These are phyloP conservation scores for Microcebus jonahi DNA, from an alignment of 2,113 vertebrate genomes.

Conservation along the genomic window DNA sequence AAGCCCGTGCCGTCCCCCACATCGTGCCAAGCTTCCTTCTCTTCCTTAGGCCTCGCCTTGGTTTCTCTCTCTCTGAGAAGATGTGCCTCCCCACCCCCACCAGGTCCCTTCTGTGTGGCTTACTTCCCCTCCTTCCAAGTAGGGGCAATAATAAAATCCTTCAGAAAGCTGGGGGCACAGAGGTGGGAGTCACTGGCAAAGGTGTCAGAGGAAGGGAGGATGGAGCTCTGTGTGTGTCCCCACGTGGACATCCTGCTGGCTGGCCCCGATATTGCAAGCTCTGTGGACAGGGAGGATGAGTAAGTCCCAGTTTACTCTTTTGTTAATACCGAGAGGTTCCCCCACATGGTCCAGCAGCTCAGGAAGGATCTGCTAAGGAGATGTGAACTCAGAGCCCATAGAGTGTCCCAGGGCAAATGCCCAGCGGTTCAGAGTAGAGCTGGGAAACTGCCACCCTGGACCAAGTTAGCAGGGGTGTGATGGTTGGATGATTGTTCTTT, in stretches of 20 bases:
- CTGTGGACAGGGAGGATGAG: neutral
- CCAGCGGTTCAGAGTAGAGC: too few species aligned
- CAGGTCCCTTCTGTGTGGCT: neutral
- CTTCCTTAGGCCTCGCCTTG: neutral
- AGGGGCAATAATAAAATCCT: neutral
- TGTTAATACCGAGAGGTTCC: neutral
- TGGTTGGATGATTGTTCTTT: neutral
- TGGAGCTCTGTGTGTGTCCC: neutral
- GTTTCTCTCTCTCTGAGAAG: neutral
- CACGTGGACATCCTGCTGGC: neutral
- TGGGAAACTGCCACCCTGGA: neutral
- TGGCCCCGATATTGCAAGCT: neutral
- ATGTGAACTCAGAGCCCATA: neutral
- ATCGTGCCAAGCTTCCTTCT: fast-evolving
- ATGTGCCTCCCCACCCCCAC: neutral
- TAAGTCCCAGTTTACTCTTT: neutral
- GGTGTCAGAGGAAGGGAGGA: neutral
- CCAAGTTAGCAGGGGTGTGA: neutral
- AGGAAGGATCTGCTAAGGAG: neutral
- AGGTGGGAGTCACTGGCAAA: neutral
- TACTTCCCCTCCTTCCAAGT: neutral
- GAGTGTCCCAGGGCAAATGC: neutral
- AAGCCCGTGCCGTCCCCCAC: fast-evolving
- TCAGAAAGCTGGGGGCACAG: neutral
- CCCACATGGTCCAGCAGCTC: neutral